phyloP scores from a whole-genome alignment of 1,140 invertebrate genomes.

The Apis mellifera region Amel_HAv3.1 CM009940.2:6291501-6292000 shows the following conservation, averaged over 20 bases:
- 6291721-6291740: too few relatives aligned
- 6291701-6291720: too few relatives aligned
- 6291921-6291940: conserved; percentile 35
- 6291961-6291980: conserved; percentile 50
- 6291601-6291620: conserved; percentile 25
- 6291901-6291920: conserved; percentile 18
- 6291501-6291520: conserved; percentile 38
- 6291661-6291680: neutral
- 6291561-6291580: conserved; percentile 48
- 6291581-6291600: conserved; percentile 49
- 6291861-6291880: conserved; percentile 29
- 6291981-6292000: conserved; percentile 64
- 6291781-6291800: neutral
- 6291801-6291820: neutral
- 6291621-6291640: neutral
- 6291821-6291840: neutral
- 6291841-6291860: neutral
- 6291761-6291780: neutral
- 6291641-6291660: neutral
- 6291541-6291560: conserved; percentile 52
- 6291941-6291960: conserved; percentile 28
- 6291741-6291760: too few relatives aligned
- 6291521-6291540: conserved; percentile 20
- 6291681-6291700: neutral
- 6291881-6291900: conserved; percentile 31